These are phyloP conservation scores for Sphyrna mokarran DNA, from an alignment of 2,113 vertebrate genomes.

Conservation along the genomic window DNA sequence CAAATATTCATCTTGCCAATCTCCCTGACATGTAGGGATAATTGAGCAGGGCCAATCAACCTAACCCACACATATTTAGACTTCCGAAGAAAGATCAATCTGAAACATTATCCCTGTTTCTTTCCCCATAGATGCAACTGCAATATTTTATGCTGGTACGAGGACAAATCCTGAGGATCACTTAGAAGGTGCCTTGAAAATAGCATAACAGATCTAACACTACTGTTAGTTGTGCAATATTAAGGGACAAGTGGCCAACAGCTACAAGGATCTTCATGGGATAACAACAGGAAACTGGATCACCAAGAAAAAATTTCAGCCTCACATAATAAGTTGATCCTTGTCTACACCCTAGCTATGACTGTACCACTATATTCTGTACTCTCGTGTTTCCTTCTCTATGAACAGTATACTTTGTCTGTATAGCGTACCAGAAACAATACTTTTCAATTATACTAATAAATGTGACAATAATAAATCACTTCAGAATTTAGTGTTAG, in stretches of 20 bases:
- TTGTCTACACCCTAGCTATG: background rate
- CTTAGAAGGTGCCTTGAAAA: background rate
- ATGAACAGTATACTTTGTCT: too few relatives aligned
- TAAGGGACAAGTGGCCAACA: background rate
- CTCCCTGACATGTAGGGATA: too few relatives aligned
- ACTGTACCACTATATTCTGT: too few relatives aligned
- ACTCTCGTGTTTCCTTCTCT: too few relatives aligned
- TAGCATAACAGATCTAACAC: background rate
- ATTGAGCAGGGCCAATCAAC: too few relatives aligned
- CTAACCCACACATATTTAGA: too few relatives aligned
- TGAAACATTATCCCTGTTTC: background rate
- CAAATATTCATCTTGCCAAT: too few relatives aligned
- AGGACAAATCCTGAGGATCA: background rate
- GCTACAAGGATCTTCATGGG: background rate
- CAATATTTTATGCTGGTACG: background rate
- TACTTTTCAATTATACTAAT: too few relatives aligned
- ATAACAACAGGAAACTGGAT: background rate
- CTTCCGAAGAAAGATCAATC: too few relatives aligned
- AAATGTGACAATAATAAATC: too few relatives aligned
- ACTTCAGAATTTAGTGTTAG: too few relatives aligned
- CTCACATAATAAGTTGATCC: background rate
- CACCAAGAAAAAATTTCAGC: background rate
- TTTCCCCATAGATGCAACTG: background rate
- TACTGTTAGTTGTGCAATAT: background rate
- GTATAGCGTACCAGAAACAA: too few relatives aligned